Evolutionary conservation across 2,113 vertebrate species (phyloP), one percentile per base, ranked within the genome.

Genomic region (Dissostichus mawsoni): DNA sequence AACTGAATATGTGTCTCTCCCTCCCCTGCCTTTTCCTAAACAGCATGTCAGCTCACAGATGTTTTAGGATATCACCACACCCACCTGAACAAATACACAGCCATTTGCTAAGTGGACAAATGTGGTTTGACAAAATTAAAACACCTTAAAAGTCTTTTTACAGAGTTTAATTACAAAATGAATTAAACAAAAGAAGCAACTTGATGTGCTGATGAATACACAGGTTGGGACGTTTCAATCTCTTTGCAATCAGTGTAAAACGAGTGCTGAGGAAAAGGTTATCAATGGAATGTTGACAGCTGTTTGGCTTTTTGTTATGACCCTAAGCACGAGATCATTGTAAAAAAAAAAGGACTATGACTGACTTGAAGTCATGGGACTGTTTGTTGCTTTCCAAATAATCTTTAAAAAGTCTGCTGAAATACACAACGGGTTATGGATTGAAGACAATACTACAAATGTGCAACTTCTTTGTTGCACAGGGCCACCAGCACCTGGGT

Each of bases 81-180:
- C 67, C 20, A 17, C 0, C 10, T 23, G 12, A 65, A 45, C 12
- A 62, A 71, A 73, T 0, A 66, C 9, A 36, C 11, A 36, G 58
- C 13, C 6, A 11, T 51, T 18, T 41, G 9, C 56, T 8, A 50
- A 66, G 33, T 41, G 41, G 61, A 62, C 36, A 41, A 41, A 41
- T 7, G 8, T 8, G 3, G 8, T 41, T 47, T 18, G 16, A 82
- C 13, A 67, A 16, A 81, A 79, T 11, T 4, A 72, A n/a, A 72
- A 63, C 58, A 70, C 51, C 58, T 12, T 64, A 1, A 66, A 68
- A 29, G 58, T 76, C 3, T 82, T 41, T 87, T 85, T 70, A 56
- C 18, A 78, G 3, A 52, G 58, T 93, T 94, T 94, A 93, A 93
- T 94, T 87, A 92, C 72, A 94, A 94, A 94, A 87, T 50, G 63